Evolutionary conservation across 2,113 vertebrate genomes (phyloP).

Genomic region (Muntiacus reevesi): DNA sequence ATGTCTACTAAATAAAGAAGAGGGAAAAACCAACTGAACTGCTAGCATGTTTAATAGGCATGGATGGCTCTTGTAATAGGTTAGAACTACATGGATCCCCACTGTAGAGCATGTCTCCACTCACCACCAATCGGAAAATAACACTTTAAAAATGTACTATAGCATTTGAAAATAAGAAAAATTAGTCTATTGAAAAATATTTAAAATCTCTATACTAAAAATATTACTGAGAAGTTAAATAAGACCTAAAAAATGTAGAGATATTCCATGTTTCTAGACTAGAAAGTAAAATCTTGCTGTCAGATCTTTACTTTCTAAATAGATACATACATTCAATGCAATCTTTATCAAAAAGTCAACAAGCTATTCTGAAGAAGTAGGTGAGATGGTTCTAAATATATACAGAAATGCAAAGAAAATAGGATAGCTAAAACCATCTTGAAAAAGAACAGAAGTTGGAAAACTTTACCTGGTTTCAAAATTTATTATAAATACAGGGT

Average conservation of each 20-base stretch:
- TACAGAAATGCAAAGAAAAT: background rate
- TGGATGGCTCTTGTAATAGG: background rate
- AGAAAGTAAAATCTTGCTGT: background rate
- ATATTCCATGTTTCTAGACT: background rate
- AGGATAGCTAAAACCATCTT: background rate
- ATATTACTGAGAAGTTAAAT: background rate
- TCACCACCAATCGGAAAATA: background rate
- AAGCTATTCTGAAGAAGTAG: background rate
- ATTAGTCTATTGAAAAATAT: background rate
- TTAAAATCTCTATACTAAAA: background rate
- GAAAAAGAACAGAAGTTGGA: background rate
- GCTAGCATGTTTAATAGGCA: background rate
- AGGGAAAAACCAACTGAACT: background rate
- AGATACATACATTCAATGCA: background rate
- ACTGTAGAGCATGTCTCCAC: background rate
- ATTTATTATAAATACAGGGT: background rate
- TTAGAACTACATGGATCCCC: background rate
- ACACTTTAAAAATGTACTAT: background rate
- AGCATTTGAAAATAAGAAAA: background rate
- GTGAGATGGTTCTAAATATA: background rate
- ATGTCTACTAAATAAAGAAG: background rate
- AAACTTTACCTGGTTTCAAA: background rate
- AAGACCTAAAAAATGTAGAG: background rate
- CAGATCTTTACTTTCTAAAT: background rate
- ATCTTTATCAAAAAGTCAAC: background rate